Conservation (phyloP, 2,797 vertebrate species). For the Gallinago solitaria region DNA sequence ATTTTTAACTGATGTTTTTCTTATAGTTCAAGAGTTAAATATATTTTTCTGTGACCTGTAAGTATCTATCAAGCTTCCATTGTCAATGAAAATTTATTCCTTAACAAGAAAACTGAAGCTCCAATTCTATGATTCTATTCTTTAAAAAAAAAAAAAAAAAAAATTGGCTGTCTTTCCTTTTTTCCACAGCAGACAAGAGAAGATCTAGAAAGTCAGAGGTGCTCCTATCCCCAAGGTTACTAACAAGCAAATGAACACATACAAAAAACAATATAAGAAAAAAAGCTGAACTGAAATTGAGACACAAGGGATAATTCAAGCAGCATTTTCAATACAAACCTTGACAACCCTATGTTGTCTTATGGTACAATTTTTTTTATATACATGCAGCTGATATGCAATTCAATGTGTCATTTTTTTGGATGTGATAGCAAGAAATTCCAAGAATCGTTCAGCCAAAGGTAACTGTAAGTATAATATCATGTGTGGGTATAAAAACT, state of each 20-base stretch:
- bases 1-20: neutral
- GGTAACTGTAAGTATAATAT: slow-evolving; percentile 56
- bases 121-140: neutral
- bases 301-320: neutral
- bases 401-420: slow-evolving; percentile 63
- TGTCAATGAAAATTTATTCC: neutral
- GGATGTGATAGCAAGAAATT: slow-evolving; percentile 59
- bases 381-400: slow-evolving; percentile 17
- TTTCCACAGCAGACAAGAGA: neutral
- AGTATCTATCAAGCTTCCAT: neutral
- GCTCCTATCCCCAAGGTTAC: neutral
- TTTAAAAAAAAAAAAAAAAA: neutral
- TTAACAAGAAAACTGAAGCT: neutral
- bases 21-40: neutral
- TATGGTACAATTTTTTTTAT: slow-evolving; percentile 10
- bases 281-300: neutral
- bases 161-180: neutral
- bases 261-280: neutral
- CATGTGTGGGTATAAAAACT: slow-evolving; percentile 59
- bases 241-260: neutral
- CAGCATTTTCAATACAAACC: neutral
- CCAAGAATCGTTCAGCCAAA: slow-evolving; percentile 67
- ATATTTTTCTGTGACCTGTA: neutral
- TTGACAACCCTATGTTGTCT: neutral
- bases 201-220: neutral